These are phyloP conservation scores for Prunella fulvescens DNA, from an alignment of 2,113 vertebrate species.

Conservation along the genomic window DNA sequence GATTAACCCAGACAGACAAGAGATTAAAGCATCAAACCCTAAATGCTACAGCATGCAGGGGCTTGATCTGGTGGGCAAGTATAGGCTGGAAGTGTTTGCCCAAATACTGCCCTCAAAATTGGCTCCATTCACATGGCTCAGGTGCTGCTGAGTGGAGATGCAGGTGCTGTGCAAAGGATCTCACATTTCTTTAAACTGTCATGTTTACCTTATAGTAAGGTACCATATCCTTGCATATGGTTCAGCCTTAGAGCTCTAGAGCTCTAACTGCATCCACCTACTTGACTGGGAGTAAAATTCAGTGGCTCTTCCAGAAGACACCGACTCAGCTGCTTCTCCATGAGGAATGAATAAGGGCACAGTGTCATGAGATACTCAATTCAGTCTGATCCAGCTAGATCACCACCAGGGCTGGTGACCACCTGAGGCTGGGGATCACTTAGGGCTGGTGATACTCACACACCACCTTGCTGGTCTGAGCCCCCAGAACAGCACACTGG, in stretches of 20 bases:
- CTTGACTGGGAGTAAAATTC: neutral
- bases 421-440: neutral
- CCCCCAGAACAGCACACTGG: neutral
- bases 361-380: neutral
- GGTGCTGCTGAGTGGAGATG: neutral
- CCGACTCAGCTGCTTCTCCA: neutral
- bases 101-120: neutral
- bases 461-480: neutral
- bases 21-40: neutral
- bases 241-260: neutral
- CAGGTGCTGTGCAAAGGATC: neutral
- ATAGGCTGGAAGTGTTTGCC: neutral
- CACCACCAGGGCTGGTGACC: neutral
- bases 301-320: neutral
- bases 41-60: neutral
- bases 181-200: neutral
- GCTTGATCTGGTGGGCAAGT: neutral
- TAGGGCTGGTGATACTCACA: neutral
- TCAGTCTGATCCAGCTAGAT: neutral
- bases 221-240: neutral
- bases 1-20: neutral
- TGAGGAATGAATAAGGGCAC: neutral
- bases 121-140: neutral
- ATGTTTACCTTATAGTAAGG: neutral
- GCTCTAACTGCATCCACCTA: neutral